Evolutionary conservation across 2,888 invertebrate species (phyloP).

Genomic region (Coleophora deauratella): DNA sequence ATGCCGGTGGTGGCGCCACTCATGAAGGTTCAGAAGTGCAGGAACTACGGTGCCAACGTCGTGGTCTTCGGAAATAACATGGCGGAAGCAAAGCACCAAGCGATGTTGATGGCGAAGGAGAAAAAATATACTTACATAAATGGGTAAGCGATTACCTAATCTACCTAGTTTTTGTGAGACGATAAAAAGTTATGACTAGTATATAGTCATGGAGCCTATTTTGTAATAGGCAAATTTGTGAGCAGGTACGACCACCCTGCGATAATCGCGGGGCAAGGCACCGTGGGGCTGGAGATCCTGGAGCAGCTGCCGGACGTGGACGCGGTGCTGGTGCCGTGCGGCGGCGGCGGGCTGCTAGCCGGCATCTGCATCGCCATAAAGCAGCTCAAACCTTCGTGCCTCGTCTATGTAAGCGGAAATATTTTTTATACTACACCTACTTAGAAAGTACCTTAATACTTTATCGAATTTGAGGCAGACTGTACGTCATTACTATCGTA

Average conservation of each 20-base stretch:
- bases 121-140: conserved; percentile 87
- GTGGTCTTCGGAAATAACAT: conserved; percentile 87
- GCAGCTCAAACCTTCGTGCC: conserved; percentile 84
- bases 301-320: conserved; percentile 92
- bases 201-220: too few species aligned
- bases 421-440: too few species aligned
- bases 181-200: too few species aligned
- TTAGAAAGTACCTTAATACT: too few species aligned
- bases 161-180: too few species aligned
- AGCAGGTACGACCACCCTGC: conserved; percentile 93
- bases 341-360: conserved; percentile 95
- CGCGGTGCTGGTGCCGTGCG: conserved; percentile 93
- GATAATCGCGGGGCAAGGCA: conserved; percentile 96
- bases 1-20: conserved; percentile 96
- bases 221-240: too few species aligned
- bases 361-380: conserved; percentile 93
- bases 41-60: conserved; percentile 87
- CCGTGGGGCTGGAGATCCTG: conserved; percentile 92
- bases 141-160: conserved; percentile 79
- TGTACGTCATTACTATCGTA: too few species aligned
- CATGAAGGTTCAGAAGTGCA: conserved; percentile 95
- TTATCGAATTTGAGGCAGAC: too few species aligned
- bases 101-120: conserved; percentile 83
- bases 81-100: conserved; percentile 86
- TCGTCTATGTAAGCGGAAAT: conserved; percentile 91